These are phyloP conservation scores for Gavialis gangeticus DNA, from an alignment of 2,113 vertebrate genomes.

Conservation along the genomic window DNA sequence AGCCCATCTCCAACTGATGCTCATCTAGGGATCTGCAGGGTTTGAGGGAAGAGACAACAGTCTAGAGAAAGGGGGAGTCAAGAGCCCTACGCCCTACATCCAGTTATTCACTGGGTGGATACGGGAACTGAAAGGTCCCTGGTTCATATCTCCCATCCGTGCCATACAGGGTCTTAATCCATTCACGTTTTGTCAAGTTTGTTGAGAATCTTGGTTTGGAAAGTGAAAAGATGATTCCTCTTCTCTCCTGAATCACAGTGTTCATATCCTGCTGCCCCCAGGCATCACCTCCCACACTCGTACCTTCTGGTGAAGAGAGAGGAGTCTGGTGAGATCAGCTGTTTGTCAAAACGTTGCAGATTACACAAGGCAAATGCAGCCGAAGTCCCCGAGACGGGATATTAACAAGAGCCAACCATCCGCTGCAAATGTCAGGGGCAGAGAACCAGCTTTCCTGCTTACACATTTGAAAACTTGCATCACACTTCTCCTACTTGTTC, in stretches of 20 bases:
- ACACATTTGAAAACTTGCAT: background rate
- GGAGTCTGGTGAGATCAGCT: background rate
- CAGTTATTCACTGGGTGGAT: fast-evolving
- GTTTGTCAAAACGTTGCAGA: background rate
- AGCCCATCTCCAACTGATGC: background rate
- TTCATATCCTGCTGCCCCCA: background rate
- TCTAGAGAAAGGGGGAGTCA: background rate
- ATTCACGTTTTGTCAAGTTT: background rate
- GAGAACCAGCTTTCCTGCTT: background rate
- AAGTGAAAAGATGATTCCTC: background rate
- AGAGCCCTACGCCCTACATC: background rate
- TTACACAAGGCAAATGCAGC: fast-evolving
- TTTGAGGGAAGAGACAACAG: background rate
- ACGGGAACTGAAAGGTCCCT: background rate
- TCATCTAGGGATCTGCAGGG: background rate
- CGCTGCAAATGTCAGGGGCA: background rate
- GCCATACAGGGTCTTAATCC: background rate
- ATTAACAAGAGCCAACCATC: background rate
- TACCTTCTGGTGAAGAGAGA: background rate
- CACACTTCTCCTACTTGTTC: background rate
- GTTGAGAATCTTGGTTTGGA: fast-evolving
- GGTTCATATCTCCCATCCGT: background rate
- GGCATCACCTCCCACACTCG: background rate
- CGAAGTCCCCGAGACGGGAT: background rate
- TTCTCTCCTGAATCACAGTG: fast-evolving